Base-by-base conservation (phyloP, 2,888 invertebrate genomes). In the Bellardia pandia region DNA sequence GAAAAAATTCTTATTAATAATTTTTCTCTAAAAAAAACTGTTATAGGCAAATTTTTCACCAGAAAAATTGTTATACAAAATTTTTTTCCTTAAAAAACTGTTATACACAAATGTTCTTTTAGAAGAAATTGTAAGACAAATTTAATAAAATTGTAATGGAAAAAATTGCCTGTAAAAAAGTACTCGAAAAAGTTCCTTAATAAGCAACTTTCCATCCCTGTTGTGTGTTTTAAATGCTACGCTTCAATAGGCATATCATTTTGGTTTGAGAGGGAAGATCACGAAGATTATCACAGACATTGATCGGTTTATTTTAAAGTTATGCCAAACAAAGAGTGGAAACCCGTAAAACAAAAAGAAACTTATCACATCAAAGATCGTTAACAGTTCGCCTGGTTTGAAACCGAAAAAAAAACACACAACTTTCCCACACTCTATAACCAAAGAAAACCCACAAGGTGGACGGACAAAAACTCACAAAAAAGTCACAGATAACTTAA, bases 361-460 rank as follows among this genome's bases (percentile, higher is more conserved):
- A 85, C 74, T 81, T 87, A 85, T 87, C 87, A 85, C 85, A 85
- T 85, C 81, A 85, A 85, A 85, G 87, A 87, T 87, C 64, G 81
- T 87, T 81, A 85, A 87, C 85, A 85, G 87, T 81, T 81, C 85
- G 74, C 74, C 85, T 74, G 76, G n/a, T n/a, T 53, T 69, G 40
- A 42, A 68, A 83, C 1, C 71, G 30, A 13, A 16, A 48, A 37
- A 69, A 69, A 60, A 60, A 69, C 40, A 48, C 48, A 74, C 72
- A 81, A 85, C 58, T 85, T 87, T 87, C 87, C 87, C 87, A 87
- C 87, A 87, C 87, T 87, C 74, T 48, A 77, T 51, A 42, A 53
- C 33, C 45, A 58, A 75, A 53, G 71, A 79, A 74, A 76, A 64
- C 56, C 72, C 33, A 72, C 66, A 66, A 82, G 58, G 7, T 74